Evolutionary conservation across 2,113 vertebrate genomes (phyloP), one percentile per base, ranked within the genome.

Genomic region (Abramis brama): DNA sequence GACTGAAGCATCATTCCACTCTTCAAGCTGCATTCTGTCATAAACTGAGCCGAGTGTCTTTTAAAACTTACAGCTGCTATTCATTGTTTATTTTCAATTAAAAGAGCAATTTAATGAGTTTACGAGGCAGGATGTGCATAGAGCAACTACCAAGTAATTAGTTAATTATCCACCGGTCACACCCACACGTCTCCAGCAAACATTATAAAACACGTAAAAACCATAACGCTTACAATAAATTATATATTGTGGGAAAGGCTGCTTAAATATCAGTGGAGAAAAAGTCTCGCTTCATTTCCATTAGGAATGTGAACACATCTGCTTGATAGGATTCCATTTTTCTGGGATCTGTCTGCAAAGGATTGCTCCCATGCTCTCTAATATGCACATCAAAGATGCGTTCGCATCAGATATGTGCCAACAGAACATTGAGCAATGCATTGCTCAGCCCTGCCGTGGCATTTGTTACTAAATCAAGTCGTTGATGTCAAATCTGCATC

Each of bases 91-190:
- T 57, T 55, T 55, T 78, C 43, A 57, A 78, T 78, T 78, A 78
- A 78, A 52, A 57, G 50, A 55, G 75, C 50, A 57, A 33, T 78
- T 52, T 78, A 30, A 57, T 57, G 33, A 50, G 75, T 78, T 78
- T 78, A 57, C 19, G 50, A 78, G 75, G 75, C 50, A 36, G 75
- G 50, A 33, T 78, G 15, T 78, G 75, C 50, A 57, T 5, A 2
- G 50, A 36, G 75, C 27, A 78, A 36, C 75, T 57, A 77, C 50
- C 75, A 78, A 6, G 15, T 78, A 57, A 78, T 78, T 78, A 78
- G 75, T 78, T 77, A 57, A 78, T 78, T 78, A 78, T 33, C 33
- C 30, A 21, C 33, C 15, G 68, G 68, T n/a, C 30, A 36, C 75
- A 78, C 75, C 47, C 50, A 25, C 17, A 43, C 10, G n/a, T 33